Base-by-base conservation (phyloP, 2,888 invertebrate genomes). In the Suillia variegata region DNA sequence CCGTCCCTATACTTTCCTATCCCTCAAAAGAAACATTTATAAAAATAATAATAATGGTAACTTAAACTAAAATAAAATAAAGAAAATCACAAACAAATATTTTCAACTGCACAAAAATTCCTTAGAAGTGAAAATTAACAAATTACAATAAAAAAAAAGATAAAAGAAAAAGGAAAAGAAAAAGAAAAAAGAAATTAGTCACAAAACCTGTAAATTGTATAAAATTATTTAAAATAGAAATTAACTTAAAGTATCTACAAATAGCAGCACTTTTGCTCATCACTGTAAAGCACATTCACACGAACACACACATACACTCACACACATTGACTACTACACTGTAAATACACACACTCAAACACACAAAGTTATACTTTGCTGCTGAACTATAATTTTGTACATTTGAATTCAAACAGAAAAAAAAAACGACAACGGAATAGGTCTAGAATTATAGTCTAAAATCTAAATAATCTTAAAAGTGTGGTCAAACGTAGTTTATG, bases 241-340 rank as follows among this genome's bases (percentile, higher is more conserved):
- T 26, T 26, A 26, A 49, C 66, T 62, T 48, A 63, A 53, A 62
- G 62, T 54, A 56, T 52, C 58, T 62, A 64, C 58, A 58, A 54
- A 33, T 49, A 58, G 55, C n/a, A n/a, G n/a, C n/a, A 34, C 26
- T 22, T 22, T 38, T 52, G 61, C 62, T 65, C 70, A 67, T 62
- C 59, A 67, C 64, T 70, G 67, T 70, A 69, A 69, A 70, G 34
- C 53, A 38, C 52, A 8, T n/a, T 10, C n/a, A 13, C 15, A n/a
- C 38, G 15, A 6, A 31, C 31, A 31, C 31, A 8, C 31, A 6
- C 31, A 31, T 12, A 31, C 31, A 31, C 31, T 31, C 31, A 49
- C 22, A n/a, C 18, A 21, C 18, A 49, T 49, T 21, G n/a, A 12
- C 34, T 38, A 59, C 47, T 49, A 18, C 49, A 45, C 50, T 62